Evolutionary conservation across 2,888 invertebrate genomes (phyloP).

Genomic region (Mimas tiliae): DNA sequence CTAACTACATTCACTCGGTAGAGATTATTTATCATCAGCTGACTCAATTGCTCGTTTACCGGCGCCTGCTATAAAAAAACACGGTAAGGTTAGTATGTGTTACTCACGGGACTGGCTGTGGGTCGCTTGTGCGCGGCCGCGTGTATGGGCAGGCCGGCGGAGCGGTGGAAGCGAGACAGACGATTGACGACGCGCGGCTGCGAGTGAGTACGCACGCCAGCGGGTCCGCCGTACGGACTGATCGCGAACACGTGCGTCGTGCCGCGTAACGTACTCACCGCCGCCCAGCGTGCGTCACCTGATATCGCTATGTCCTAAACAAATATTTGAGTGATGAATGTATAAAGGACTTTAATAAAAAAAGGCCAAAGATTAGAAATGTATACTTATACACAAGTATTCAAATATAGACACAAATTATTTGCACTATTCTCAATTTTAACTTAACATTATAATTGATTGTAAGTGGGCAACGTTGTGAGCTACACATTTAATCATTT

Average conservation of each 20-base stretch:
- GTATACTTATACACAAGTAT: too few species aligned
- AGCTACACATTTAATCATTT: too few species aligned
- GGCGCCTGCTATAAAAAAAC: too few species aligned
- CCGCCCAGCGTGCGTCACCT: slow-evolving; percentile 97
- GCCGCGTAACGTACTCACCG: slow-evolving; percentile 96
- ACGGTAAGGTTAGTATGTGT: too few species aligned
- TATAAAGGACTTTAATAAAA: neutral
- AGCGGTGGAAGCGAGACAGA: slow-evolving; percentile 97
- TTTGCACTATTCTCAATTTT: too few species aligned
- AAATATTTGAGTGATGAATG: neutral
- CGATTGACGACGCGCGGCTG: slow-evolving; percentile 96
- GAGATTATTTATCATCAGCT: too few species aligned
- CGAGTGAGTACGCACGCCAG: slow-evolving; percentile 97
- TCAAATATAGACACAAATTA: too few species aligned
- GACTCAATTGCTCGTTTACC: too few species aligned
- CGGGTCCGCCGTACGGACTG: slow-evolving; percentile 97
- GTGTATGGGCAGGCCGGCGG: slow-evolving; percentile 91
- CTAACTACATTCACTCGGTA: too few species aligned
- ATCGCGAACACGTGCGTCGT: slow-evolving; percentile 99
- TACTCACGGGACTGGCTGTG: slow-evolving; percentile 38
- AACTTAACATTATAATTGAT: too few species aligned
- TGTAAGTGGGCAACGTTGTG: too few species aligned
- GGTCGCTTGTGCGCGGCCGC: slow-evolving; percentile 57
- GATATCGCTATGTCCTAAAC: slow-evolving; percentile 94
- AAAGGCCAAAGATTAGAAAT: too few species aligned